Evolutionary conservation across 2,888 invertebrate genomes (phyloP).

Genomic region (Xylocampa areola): DNA sequence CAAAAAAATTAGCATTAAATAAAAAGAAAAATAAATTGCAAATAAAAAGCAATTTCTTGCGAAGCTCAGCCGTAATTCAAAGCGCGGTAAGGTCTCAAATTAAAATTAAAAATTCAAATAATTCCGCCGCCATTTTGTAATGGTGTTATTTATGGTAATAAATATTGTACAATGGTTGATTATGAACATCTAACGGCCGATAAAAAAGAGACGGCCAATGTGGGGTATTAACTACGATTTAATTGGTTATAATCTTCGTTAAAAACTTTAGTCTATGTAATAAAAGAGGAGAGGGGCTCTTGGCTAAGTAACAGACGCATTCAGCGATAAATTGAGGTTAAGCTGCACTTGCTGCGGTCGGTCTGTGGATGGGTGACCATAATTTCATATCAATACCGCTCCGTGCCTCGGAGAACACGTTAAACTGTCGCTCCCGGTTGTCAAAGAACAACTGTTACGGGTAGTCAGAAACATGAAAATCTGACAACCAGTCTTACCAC

Average conservation of each 20-base stretch:
- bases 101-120: constrained; percentile 64
- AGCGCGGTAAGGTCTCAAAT: constrained; percentile 40
- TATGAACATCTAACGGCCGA: constrained; percentile 37
- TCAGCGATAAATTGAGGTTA: no score
- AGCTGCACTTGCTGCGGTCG: no score
- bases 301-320: no score
- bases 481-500: no score
- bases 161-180: constrained; percentile 58
- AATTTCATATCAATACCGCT: no score
- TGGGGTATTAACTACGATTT: constrained; percentile 16
- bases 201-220: constrained; percentile 54
- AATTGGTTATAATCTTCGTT: constrained; percentile 8
- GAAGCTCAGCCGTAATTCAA: constrained; percentile 36
- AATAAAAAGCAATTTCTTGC: constrained; percentile 32
- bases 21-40: constrained; percentile 18
- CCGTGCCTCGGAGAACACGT: no score
- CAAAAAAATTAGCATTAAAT: background rate
- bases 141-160: constrained; percentile 61
- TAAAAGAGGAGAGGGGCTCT: no score
- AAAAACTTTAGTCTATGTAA: no score
- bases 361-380: no score
- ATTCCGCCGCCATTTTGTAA: constrained; percentile 50
- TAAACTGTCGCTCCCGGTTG: no score
- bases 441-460: no score
- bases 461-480: no score